phyloP scores from a whole-genome alignment of 1,140 invertebrate genomes.

The Drosophila navojoa region DNA sequence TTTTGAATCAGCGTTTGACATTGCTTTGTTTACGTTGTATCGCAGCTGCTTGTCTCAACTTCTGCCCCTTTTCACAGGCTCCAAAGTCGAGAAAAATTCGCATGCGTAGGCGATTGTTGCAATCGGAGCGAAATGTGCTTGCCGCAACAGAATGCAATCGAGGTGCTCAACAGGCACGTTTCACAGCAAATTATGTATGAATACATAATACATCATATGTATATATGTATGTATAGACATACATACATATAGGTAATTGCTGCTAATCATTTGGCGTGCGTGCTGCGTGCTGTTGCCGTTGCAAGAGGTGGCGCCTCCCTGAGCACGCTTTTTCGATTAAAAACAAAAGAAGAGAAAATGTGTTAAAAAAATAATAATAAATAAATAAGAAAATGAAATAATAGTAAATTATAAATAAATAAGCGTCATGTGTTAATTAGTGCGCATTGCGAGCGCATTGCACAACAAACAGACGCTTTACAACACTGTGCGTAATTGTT shows the following conservation, averaged over 20 bases:
- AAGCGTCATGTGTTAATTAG: too few species aligned
- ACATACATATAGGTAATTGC: constrained; percentile 26
- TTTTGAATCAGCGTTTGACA: too few species aligned
- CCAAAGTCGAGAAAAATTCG: background rate
- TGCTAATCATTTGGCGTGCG: constrained; percentile 46
- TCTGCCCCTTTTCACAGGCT: background rate
- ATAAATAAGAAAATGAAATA: background rate
- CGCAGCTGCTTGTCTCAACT: background rate
- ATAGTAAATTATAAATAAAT: constrained; percentile 1
- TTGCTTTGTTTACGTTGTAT: too few species aligned
- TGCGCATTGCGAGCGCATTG: too few species aligned
- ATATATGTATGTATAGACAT: constrained; percentile 1
- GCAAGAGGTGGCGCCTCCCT: constrained; percentile 37
- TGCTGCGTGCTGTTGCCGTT: constrained; percentile 39
- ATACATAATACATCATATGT: background rate
- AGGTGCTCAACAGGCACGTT: constrained; percentile 19
- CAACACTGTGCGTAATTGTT: constrained; percentile 26
- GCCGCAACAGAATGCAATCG: constrained; percentile 16
- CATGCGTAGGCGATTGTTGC: constrained; percentile 5
- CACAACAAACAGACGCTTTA: background rate
- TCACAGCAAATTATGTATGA: constrained; percentile 5
- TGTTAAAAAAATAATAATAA: too few species aligned
- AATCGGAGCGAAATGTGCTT: constrained; percentile 23
- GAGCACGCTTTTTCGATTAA: constrained; percentile 45
- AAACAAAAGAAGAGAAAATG: constrained; percentile 2